Evolutionary conservation across 2,888 invertebrate species (phyloP).

Genomic region (Chloroclystis v-ata): DNA sequence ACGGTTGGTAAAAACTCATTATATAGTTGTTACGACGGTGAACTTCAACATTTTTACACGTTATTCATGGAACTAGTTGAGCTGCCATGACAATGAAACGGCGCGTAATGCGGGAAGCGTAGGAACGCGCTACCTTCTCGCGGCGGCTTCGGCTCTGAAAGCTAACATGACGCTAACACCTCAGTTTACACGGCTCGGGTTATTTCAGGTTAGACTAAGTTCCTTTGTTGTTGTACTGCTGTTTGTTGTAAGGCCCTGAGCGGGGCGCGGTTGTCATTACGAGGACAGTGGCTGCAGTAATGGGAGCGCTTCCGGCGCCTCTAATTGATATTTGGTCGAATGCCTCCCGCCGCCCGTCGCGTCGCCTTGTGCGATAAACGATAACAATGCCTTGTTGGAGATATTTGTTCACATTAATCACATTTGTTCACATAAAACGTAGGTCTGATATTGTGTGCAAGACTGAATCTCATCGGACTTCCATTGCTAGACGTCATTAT

Average conservation of each 20-base stretch:
- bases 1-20: too few relatives aligned
- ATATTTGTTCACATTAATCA: too few relatives aligned
- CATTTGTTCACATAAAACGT: too few relatives aligned
- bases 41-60: too few relatives aligned
- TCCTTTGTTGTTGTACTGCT: too few relatives aligned
- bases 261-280: neutral
- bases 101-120: constrained; percentile 22
- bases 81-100: neutral
- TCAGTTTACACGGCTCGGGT: neutral
- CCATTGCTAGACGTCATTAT: too few relatives aligned
- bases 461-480: too few relatives aligned
- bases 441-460: too few relatives aligned
- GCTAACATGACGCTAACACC: too few relatives aligned
- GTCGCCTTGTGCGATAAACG: constrained; percentile 7
- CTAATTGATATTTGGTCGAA: constrained; percentile 25
- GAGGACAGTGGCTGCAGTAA: neutral
- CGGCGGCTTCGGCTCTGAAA: neutral
- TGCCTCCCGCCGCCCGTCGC: constrained; percentile 7
- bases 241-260: neutral
- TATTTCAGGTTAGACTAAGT: too few relatives aligned
- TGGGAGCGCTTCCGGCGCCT: constrained; percentile 22
- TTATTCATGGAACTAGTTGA: too few relatives aligned
- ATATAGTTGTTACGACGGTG: too few relatives aligned
- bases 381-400: neutral
- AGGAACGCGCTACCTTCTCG: constrained; percentile 14